Evolutionary conservation across 2,888 invertebrate genomes (phyloP).

Genomic region (Chironomus riparius): DNA sequence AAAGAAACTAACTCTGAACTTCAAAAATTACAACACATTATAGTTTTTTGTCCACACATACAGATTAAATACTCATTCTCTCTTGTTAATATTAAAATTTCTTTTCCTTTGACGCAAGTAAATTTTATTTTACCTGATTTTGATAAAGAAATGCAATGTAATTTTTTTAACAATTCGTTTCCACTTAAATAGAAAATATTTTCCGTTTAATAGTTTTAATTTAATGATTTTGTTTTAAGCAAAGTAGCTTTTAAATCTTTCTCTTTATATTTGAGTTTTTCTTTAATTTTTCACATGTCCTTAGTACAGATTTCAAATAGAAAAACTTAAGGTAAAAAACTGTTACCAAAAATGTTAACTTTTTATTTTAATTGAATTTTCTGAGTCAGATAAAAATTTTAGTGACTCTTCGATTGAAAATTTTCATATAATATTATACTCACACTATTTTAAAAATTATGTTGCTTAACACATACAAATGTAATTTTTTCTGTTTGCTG

Average conservation of each 20-base stretch:
- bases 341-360: background rate
- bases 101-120: too few relatives aligned
- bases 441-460: background rate
- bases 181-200: too few relatives aligned
- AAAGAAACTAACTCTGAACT: too few relatives aligned
- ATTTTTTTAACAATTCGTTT: too few relatives aligned
- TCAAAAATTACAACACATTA: too few relatives aligned
- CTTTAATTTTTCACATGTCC: background rate
- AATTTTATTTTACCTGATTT: too few relatives aligned
- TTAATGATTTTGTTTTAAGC: too few relatives aligned
- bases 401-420: slow-evolving; percentile 2
- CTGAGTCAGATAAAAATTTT: background rate
- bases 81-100: too few relatives aligned
- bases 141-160: too few relatives aligned
- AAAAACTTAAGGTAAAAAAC: background rate
- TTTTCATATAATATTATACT: slow-evolving; percentile 2
- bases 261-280: background rate
- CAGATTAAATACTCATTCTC: too few relatives aligned
- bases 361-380: slow-evolving; percentile 2
- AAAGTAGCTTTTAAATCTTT: background rate
- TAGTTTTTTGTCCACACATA: too few relatives aligned
- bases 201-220: background rate
- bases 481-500: background rate
- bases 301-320: background rate
- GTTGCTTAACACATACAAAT: background rate